Evolutionary conservation across 2,888 invertebrate species (phyloP), one percentile per base, ranked within the genome.

Genomic region (Panzeria rudis): DNA sequence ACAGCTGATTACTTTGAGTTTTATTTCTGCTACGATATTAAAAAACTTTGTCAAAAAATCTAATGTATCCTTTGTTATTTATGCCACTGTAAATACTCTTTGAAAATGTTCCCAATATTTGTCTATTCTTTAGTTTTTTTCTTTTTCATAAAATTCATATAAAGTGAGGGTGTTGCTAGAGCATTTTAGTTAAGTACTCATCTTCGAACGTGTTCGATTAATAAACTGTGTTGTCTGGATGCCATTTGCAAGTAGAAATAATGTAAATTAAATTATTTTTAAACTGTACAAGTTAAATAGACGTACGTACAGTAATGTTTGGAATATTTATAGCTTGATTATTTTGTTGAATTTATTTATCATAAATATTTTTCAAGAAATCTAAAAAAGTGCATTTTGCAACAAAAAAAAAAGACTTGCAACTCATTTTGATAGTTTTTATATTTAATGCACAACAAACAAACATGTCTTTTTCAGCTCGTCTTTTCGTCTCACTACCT

Each of bases 171-270:
- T 75, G 68, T 75, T 80, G 50, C 38, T 29, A n/a, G 29, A 20
- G 29, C 9, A 17, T 38, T 75, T 62, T 17, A 50, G 25, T 75
- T 69, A 59, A 69, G 66, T 81, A 61, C 75, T 64, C 66, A 80
- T 80, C 66, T 73, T 50, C 41, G 73, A 75, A 81, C 59, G 61
- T 75, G 61, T 82, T 82, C 62, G 68, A 76, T 82, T 62, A 69
- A 76, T 68, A 54, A 69, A 76, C 23, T 62, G 38, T 69, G 64
- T n/a, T 71, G 71, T 72, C 79, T 72, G 61, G 50, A 78, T 78
- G 69, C 41, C 61, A 71, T 78, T 61, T 62, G 61, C 41, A 62
- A 78, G 62, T 52, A 52, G 17, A 35, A 59, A 69, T 50, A 41
- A 44, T 62, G 41, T 71, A 69, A 77, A 59, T 61, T 52, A 71